Evolutionary conservation across 1,140 invertebrate genomes (phyloP).

Genomic region (Proales similis): DNA sequence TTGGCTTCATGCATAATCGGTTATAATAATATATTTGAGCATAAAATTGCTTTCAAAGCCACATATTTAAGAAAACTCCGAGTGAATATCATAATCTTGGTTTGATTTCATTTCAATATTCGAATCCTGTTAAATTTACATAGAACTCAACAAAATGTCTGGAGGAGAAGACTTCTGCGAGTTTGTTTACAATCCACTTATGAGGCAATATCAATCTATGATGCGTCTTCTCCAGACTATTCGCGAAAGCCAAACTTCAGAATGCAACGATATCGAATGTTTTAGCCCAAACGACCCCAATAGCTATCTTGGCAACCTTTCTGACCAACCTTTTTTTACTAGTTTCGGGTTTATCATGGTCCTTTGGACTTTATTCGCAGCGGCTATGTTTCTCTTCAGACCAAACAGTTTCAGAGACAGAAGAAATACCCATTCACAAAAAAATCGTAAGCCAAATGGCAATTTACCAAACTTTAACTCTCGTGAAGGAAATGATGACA

Average conservation of each 20-base stretch:
- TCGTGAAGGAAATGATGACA: too few relatives aligned
- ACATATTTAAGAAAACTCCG: too few relatives aligned
- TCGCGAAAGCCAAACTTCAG: conserved; percentile 7
- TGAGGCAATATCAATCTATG: conserved; percentile 36
- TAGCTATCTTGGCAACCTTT: conserved; percentile 14
- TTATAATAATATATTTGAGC: too few relatives aligned
- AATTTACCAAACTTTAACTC: too few relatives aligned
- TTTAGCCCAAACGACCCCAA: conserved; percentile 30
- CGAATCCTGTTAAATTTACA: too few relatives aligned
- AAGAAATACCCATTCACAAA: too few relatives aligned
- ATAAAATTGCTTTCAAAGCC: too few relatives aligned
- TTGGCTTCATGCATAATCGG: too few relatives aligned
- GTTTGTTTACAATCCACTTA: conserved; percentile 36
- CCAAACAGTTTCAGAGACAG: conserved; percentile 19
- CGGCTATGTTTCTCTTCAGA: conserved; percentile 4
- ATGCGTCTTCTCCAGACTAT: conserved; percentile 25
- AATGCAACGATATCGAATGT: conserved; percentile 33
- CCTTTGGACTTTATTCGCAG: conserved; percentile 14
- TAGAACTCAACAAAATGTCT: too few relatives aligned
- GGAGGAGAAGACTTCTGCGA: conserved; percentile 22
- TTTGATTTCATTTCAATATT: too few relatives aligned
- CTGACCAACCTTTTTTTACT: background rate
- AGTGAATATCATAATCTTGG: too few relatives aligned
- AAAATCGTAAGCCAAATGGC: too few relatives aligned
- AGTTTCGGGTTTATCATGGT: conserved; percentile 1